Conservation (phyloP, 2,113 vertebrate species). For the Mastomys coucha region DNA sequence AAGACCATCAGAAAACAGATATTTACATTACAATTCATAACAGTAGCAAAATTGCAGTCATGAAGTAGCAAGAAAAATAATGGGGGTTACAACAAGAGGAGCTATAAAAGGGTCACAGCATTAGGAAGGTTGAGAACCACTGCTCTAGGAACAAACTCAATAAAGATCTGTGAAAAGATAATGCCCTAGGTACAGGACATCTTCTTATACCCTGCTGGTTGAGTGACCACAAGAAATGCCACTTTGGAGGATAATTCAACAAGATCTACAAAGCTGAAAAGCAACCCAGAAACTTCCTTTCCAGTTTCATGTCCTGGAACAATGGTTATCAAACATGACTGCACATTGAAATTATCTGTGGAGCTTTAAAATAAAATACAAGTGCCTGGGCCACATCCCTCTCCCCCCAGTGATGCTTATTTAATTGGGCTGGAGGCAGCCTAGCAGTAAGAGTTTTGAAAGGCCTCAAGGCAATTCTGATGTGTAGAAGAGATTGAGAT, state of each 20-base stretch:
- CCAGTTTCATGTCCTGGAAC: conserved; percentile 20
- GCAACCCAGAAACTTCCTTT: conserved; percentile 35
- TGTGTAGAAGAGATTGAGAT: conserved; percentile 41
- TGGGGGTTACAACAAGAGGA: neutral
- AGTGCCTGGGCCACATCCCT: neutral
- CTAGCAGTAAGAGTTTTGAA: conserved; percentile 26
- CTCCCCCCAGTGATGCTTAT: neutral
- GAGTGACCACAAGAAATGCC: neutral
- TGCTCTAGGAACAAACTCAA: neutral
- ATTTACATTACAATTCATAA: neutral
- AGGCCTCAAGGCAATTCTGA: conserved; percentile 21
- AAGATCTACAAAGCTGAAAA: conserved; percentile 34
- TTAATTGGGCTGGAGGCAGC: neutral
- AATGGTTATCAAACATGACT: neutral
- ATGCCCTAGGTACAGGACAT: neutral
- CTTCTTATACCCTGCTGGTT: neutral
- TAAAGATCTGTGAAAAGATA: conserved; percentile 27
- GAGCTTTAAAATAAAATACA: neutral
- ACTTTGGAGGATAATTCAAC: neutral
- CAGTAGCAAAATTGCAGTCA: neutral
- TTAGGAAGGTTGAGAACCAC: neutral
- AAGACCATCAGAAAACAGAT: neutral
- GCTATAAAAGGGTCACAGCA: neutral
- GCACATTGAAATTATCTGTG: neutral
- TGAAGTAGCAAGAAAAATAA: neutral